Base-by-base conservation (phyloP, 2,888 invertebrate genomes). In the Meteorus cinctellus region DNA sequence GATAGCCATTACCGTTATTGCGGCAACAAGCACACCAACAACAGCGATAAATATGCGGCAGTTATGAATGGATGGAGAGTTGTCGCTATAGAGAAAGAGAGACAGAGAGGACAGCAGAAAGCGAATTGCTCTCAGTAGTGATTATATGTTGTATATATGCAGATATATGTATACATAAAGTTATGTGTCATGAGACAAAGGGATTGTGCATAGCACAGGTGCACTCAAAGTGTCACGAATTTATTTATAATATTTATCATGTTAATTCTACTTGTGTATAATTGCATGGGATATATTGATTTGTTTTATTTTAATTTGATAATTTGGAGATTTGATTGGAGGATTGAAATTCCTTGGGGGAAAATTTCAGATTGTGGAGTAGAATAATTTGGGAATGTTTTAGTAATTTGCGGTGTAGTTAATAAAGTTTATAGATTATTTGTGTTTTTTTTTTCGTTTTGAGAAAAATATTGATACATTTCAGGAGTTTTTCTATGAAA, bases 1-100 rank as follows among this genome's bases (percentile, higher is more conserved):
- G 62, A 65, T 59, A 77, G 77, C 89, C 89, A 89, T 89, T 89
- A 89, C 83, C 87, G 85, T 89, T 89, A 89, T 89, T 89, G 87
- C 89, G 84, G 86, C 87, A 88, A 88, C 88, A 88, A 87, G 78
- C 86, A 85, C 86, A 41, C 86, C 87, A 89, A 87, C 89, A 88
- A 89, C 88, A 88, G 87, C 88, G 84, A 89, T 89, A 89, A 89
- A 89, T 82, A 83, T 81, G 72, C 75, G 80, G 80, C 59, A 34
- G 72, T 67, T 79, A 80, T 77, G 72, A 81, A 78, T 78, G 74
- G 75, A 66, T 77, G 36, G 31, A 70, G 59, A 71, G 55, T n/a
- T 68, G 59, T 51, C 55, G 19, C 55, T 55, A 55, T 24, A 55
- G 19, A 55, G 55, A 55, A 48, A 48, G 48, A 48, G 48, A 48